Evolutionary conservation across 2,113 vertebrate species (phyloP).

Genomic region (Chiloscyllium plagiosum): DNA sequence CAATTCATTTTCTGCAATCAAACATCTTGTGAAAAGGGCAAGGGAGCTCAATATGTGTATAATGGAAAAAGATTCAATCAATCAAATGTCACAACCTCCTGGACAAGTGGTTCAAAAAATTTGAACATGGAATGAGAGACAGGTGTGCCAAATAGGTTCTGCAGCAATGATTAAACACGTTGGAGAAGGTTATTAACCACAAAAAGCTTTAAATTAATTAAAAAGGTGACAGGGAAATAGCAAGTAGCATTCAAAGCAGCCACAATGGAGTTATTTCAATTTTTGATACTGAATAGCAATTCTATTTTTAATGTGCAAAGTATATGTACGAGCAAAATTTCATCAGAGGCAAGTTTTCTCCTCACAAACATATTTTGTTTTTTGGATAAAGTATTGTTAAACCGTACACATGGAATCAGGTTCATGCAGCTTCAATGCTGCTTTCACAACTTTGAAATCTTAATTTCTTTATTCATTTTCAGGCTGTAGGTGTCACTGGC

Average conservation of each 20-base stretch:
- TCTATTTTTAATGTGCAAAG: neutral
- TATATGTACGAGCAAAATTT: neutral
- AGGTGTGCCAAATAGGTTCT: neutral
- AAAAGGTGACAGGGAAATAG: neutral
- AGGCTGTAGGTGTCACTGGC: neutral
- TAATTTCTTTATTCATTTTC: neutral
- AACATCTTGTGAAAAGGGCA: constrained; percentile 7
- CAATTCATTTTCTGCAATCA: constrained; percentile 20
- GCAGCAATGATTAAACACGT: neutral
- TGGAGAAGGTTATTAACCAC: neutral
- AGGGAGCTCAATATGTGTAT: neutral
- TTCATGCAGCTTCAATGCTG: neutral
- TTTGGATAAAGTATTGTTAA: neutral
- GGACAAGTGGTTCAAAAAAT: neutral
- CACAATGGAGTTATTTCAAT: neutral
- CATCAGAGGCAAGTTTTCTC: neutral
- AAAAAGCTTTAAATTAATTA: neutral
- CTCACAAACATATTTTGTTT: neutral
- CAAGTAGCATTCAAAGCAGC: neutral
- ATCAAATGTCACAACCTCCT: neutral
- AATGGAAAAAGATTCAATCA: constrained; percentile 14
- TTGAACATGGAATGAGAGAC: neutral
- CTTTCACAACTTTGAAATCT: neutral
- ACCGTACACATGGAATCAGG: neutral
- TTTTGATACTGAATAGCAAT: neutral